Evolutionary conservation across 2,113 vertebrate genomes (phyloP), one percentile per base, ranked within the genome.

Genomic region (Oplegnathus fasciatus): DNA sequence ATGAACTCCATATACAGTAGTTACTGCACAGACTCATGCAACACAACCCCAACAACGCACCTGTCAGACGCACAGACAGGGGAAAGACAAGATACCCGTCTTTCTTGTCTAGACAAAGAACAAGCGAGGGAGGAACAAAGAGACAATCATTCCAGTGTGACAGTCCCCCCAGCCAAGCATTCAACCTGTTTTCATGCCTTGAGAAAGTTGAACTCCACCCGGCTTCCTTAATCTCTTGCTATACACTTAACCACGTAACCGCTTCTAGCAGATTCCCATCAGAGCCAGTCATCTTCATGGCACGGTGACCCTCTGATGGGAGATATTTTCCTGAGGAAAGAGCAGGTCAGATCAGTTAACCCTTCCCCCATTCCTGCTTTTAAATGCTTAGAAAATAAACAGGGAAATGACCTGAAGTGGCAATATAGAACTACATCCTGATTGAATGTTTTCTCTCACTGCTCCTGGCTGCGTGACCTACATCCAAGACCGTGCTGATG

Each of bases 91-190:
- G 82, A 82, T 84, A 88, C 80, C 17, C 0, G 71, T 87, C 60
- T 86, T 87, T 88, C 89, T 87, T 73, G 87, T 84, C 48, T 15
- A 22, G 64, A 78, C 74, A 86, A 82, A 60, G 66, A 60, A 69
- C 71, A 76, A 88, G 67, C 24, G 40, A 80, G 58, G 54, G 40
- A 82, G 64, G 68, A 80, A 71, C 83, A 89, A 88, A 46, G 72
- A 46, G 10, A 55, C 75, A 82, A 57, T 82, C 80, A 55, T 78
- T 87, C 67, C 58, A 73, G 54, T 70, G n/a, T 74, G 50, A 71
- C 61, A 62, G 18, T 26, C 32, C 40, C 26, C 22, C 48, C n/a
- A 15, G 6, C 67, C 55, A 75, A 14, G 10, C 67, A 28, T 75
- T 82, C 42, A 80, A 14, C 34, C 32, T 34, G 9, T n/a, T 60